Conservation (phyloP, 2,888 invertebrate species). For the Brenthis ino region DNA sequence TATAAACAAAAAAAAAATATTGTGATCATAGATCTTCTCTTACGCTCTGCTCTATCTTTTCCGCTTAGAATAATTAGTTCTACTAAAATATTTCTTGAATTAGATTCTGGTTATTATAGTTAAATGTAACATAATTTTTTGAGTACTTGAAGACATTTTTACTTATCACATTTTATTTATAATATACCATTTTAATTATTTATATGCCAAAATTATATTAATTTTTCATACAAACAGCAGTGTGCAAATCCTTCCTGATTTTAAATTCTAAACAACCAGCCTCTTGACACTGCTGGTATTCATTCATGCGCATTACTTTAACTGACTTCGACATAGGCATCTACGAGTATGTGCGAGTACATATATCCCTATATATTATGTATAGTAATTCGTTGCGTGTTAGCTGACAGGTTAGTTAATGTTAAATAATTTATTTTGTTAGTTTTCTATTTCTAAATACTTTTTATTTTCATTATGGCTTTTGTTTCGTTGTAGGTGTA, state of each 20-base stretch:
- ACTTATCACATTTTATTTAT: no score
- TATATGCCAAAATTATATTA: neutral
- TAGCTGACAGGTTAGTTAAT: neutral
- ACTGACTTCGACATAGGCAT: constrained; percentile 15
- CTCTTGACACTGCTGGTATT: constrained; percentile 13
- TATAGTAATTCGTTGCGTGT: constrained; percentile 10
- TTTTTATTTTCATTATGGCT: no score
- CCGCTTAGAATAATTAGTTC: neutral
- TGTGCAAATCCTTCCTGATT: neutral
- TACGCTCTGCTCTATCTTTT: neutral
- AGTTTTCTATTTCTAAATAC: neutral
- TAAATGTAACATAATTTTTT: no score
- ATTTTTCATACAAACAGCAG: neutral
- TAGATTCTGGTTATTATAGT: no score
- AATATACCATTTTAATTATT: no score
- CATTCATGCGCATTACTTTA: constrained; percentile 17
- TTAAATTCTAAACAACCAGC: neutral
- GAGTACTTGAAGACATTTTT: no score
- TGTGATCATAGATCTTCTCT: no score
- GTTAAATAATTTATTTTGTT: no score
- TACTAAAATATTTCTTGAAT: no score
- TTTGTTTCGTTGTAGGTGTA: no score
- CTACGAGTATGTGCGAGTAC: neutral
- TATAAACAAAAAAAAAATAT: no score
- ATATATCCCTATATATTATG: neutral